Base-by-base conservation (phyloP, 2,797 vertebrate species). In the Phataginus tetradactyla region DNA sequence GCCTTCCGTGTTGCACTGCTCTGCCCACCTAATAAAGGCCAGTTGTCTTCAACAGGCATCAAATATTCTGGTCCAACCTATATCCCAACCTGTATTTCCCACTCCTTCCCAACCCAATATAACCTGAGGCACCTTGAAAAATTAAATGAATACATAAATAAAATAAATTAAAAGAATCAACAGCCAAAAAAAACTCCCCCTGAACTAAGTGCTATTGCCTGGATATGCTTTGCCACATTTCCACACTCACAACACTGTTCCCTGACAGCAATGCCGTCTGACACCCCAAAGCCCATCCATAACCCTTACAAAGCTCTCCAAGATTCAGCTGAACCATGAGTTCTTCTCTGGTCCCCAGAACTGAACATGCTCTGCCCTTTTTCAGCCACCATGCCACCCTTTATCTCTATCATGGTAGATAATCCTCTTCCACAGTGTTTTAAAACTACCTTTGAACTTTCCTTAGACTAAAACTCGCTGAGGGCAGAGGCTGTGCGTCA, bases 211-310 rank as follows among this genome's bases (percentile, higher is more conserved):
- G 29, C 61, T 37, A 20, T 3, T 27, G 77, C 59, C 39, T 88
- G 12, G 1, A 4, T 34, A 34, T 18, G 61, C n/a, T 72, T 68
- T 21, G 27, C 37, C 12, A n/a, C 25, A 1, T 14, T 1, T 45
- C 53, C 25, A 53, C 4, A 32, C 21, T 29, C 9, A 1, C 57
- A 34, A 1, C 14, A 3, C 27, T 1, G 34, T 7, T 37, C 13
- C 59, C n/a, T 2, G 53, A 11, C 1, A 5, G 29, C 32, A 57
- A 37, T 2, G 34, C 1, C 25, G 13, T 6, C 21, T 18, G 4
- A 13, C 4, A 25, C 57, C 93, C 94, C 42, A 2, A 0, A 49
- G 9, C 68, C 42, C 18, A 8, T 20, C 45, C 3, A 0, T 4
- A 4, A 25, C 27, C n/a, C 12, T 17, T 14, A 7, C 15, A 39